Conservation (phyloP, 2,113 vertebrate species). For the Petrocephalus zakoni region DNA sequence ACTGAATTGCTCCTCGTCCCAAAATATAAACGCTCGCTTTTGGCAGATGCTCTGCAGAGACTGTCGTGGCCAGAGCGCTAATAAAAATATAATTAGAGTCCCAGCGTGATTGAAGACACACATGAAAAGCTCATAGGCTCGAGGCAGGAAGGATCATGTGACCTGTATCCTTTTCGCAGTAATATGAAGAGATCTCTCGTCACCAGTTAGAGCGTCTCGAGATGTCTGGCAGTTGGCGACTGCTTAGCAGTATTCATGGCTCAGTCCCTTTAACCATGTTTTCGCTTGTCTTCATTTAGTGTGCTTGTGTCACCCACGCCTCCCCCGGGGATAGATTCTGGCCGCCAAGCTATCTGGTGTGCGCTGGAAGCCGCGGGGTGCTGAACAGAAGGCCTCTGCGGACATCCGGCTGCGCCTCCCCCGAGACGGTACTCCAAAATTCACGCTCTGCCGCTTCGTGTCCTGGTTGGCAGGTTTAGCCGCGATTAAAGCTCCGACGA, state of each 20-base stretch:
- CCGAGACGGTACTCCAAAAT: neutral
- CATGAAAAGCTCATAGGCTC: neutral
- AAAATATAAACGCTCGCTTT: neutral
- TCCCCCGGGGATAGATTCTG: neutral
- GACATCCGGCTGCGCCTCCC: neutral
- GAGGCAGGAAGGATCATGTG: slow-evolving; percentile 3
- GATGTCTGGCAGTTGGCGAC: neutral
- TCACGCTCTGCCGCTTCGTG: neutral
- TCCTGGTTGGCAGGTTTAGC: neutral
- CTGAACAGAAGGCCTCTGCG: neutral
- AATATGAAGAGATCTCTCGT: slow-evolving; percentile 14
- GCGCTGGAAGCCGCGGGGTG: neutral
- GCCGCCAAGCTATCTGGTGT: neutral
- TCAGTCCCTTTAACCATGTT: neutral
- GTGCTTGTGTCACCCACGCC: slow-evolving; percentile 1
- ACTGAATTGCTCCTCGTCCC: neutral
- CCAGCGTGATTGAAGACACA: slow-evolving; percentile 12
- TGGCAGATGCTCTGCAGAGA: neutral
- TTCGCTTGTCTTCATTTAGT: slow-evolving; percentile 13
- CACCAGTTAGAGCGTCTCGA: neutral
- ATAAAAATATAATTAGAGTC: slow-evolving; percentile 12
- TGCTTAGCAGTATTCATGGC: neutral
- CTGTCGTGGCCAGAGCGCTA: neutral
- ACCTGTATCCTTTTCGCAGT: slow-evolving; percentile 1
- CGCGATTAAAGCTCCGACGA: neutral